Evolutionary conservation across 1,140 invertebrate species (phyloP).

Genomic region (Himalopsyche phryganea): DNA sequence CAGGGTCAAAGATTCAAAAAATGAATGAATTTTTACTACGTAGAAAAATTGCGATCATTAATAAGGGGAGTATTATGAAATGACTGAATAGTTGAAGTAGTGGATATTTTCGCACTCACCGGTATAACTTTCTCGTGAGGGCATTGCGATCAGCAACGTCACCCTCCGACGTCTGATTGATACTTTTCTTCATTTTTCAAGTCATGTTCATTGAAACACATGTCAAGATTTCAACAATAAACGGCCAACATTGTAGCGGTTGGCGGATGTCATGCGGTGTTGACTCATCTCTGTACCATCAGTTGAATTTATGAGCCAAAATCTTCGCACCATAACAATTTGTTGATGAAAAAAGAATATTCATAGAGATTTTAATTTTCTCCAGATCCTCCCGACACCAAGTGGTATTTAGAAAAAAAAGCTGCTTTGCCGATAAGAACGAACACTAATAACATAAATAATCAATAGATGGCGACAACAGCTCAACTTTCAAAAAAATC

Average conservation of each 20-base stretch:
- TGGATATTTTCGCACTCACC: too few relatives aligned
- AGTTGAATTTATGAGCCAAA: background rate
- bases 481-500: too few relatives aligned
- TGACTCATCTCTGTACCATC: constrained; percentile 15
- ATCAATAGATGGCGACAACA: background rate
- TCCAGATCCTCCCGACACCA: too few relatives aligned
- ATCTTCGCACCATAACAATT: constrained; percentile 22
- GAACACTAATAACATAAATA: background rate
- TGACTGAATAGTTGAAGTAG: background rate
- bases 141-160: constrained; percentile 25
- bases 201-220: constrained; percentile 23
- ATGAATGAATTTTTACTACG: constrained; percentile 6
- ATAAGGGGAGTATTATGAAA: background rate
- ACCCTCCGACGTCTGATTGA: constrained; percentile 23
- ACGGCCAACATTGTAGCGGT: constrained; percentile 18
- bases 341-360: background rate
- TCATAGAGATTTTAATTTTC: background rate
- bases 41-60: constrained; percentile 7
- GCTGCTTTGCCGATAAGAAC: constrained; percentile 2
- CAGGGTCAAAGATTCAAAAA: constrained; percentile 8
- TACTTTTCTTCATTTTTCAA: constrained; percentile 28
- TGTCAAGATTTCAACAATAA: constrained; percentile 26
- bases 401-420: background rate
- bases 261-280: constrained; percentile 1
- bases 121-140: constrained; percentile 28